Evolutionary conservation across 2,888 invertebrate genomes (phyloP), one percentile per base, ranked within the genome.

Genomic region (Ceratothoa steindachneri): DNA sequence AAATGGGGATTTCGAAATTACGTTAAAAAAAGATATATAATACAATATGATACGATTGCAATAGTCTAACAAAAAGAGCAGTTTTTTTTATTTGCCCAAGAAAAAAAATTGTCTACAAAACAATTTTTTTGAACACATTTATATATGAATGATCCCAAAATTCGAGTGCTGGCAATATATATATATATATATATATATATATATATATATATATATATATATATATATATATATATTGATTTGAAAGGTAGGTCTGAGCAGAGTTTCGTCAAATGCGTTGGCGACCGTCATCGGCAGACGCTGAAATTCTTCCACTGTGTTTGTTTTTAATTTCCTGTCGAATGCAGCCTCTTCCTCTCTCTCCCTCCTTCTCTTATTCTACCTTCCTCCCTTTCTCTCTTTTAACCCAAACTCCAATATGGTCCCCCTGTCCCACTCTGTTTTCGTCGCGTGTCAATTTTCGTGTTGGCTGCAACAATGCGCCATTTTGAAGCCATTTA

Each of bases 291-390:
- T 12, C 19, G 27, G 27, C 60, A 60, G 22, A 60, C 9, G 60
- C 12, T 22, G 3, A 60, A 60, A 24, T 60, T 60, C 27, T 60
- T 60, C 19, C 60, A 60, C 60, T 60, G 19, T 60, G 60, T 60
- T 60, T 60, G 60, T 2, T 60, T 60, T 60, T 60, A 60, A 60
- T 60, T 60, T 60, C 60, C 60, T 60, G 60, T 60, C 60, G 60
- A 60, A 60, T 24, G 27, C 60, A 60, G 3, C 27, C n/a, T 22
- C 60, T 60, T 24, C 24, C 60, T 24, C 24, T 51, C 52, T 51
- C 52, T 51, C 52, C 19, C 52, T 51, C 52, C 19, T 19, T 51
- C 52, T 51, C 52, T 51, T 19, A n/a, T 19, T 51, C 52, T 51
- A 15, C 19, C 52, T 51, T 19, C 19, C 52, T 51, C 52, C 19